Percentiles rank a stretch among this genome's conserved stretches.
Conservation (phyloP, 92 coral and sea anemone species). For the Micromussa lordhowensis region DNA sequence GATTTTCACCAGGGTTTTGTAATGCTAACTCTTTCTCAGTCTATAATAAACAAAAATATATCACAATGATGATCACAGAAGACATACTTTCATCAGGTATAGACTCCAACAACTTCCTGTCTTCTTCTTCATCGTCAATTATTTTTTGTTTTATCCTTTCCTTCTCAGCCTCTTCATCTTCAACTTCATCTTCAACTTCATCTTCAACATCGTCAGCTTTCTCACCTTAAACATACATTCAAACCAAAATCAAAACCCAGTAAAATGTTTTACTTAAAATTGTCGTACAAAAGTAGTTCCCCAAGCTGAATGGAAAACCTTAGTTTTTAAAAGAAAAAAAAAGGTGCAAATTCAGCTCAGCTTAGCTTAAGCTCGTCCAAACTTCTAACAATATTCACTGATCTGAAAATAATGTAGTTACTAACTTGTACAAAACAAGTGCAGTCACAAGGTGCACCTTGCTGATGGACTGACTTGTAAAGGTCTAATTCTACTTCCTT, state of each 20-base stretch:
- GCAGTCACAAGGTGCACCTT: too few relatives aligned
- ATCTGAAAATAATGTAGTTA: too few relatives aligned
- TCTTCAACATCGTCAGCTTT: neutral
- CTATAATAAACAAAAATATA: neutral
- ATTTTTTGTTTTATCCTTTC: conserved; percentile 30
- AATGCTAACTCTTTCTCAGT: neutral
- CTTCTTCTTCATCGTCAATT: conserved; percentile 60
- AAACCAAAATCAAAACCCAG: neutral
- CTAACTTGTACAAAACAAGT: too few relatives aligned
- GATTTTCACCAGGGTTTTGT: neutral
- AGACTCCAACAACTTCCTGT: conserved; percentile 60
- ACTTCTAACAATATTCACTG: too few relatives aligned
- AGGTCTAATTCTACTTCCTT: too few relatives aligned
- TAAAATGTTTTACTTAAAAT: neutral
- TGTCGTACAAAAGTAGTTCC: neutral
- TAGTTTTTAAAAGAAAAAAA: too few relatives aligned
- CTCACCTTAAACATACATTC: neutral
- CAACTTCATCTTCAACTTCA: conserved; percentile 31
- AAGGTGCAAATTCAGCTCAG: too few relatives aligned
- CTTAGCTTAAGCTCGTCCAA: too few relatives aligned
- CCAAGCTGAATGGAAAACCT: too few relatives aligned
- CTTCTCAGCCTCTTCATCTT: conserved; percentile 32
- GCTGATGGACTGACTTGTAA: too few relatives aligned
- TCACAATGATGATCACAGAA: neutral
- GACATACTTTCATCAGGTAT: conserved; percentile 79